These are phyloP conservation scores for Gymnogyps californianus DNA, from an alignment of 2,113 vertebrate genomes.

Conservation along the genomic window DNA sequence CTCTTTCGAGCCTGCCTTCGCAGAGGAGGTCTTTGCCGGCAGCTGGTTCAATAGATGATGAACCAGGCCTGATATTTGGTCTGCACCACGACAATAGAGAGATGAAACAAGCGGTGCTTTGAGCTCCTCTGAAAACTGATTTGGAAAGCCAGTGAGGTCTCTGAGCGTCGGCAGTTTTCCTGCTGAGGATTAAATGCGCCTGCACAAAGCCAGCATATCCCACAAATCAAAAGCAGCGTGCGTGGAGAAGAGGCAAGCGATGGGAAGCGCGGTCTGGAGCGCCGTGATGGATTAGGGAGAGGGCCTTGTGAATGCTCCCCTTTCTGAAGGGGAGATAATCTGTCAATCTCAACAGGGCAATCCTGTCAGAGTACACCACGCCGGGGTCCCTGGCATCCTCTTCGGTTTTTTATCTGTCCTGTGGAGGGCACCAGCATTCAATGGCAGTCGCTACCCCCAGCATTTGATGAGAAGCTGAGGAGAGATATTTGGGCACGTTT, in stretches of 20 bases:
- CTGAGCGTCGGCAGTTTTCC: neutral
- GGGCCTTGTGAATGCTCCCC: conserved; percentile 2
- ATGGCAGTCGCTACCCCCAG: neutral
- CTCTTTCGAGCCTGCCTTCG: neutral
- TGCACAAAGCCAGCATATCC: neutral
- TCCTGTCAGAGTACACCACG: neutral
- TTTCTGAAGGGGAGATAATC: neutral
- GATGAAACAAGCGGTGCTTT: rapidly evolving
- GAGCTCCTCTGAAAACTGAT: neutral
- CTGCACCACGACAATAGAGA: neutral
- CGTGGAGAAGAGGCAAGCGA: neutral
- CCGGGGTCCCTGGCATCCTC: neutral
- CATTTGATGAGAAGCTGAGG: neutral
- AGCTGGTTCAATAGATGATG: neutral
- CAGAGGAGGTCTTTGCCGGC: neutral
- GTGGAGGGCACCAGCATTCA: conserved; percentile 21
- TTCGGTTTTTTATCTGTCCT: neutral
- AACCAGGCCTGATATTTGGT: neutral
- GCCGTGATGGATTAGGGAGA: conserved; percentile 31
- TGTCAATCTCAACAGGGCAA: conserved; percentile 9
- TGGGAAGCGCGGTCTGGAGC: neutral
- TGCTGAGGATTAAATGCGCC: neutral
- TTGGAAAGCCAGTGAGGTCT: neutral
- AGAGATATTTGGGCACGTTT: neutral
- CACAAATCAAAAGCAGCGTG: neutral